Base-by-base conservation (phyloP, 1,140 invertebrate genomes). In the Panulirus ornatus region DNA sequence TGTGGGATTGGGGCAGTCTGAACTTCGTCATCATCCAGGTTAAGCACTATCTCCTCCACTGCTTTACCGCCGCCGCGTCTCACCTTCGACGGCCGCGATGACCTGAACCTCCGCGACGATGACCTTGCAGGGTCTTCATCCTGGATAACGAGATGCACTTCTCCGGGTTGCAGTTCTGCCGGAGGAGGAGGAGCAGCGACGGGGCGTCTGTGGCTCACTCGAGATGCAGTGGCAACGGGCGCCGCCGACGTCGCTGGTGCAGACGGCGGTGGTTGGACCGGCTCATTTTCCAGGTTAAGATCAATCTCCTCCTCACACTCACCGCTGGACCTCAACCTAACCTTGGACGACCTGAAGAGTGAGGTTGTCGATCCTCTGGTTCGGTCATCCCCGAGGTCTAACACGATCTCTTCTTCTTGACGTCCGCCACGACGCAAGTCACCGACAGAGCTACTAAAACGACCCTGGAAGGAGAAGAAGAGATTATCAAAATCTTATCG, bases 371-470 rank as follows among this genome's bases (percentile, higher is more conserved):
- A 34, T 8, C n/a, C 85, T 79, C 27, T 88, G 27, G 27, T 19
- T 9, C 11, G 85, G n/a, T 40, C 42, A 58, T 70, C 30, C 19
- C 73, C 85, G 16, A 71, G 76, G n/a, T 84, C 38, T 9, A 63
- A n/a, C 44, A 76, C 47, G 16, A 86, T 16, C 44, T 76, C 71
- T 16, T 14, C 84, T 6, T 42, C 85, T 0, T 66, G n/a, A 11
- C 54, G 38, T 2, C 51, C 54, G 34, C 75, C 85, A 30, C 75
- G 85, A 19, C 85, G 36, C 51, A 88, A 44, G 76, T 88, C 85
- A 19, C 85, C 85, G 2, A 81, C 85, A 0, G 85, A 88, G 54
- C 85, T 66, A 38, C 75, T 88, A 76, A 79, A 88, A 30, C 75
- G 51, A 79, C 85, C 38, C 85, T 88, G 75, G 38, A 66, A 66